A percentile compares a stretch with the other conserved stretches of the same genome.
phyloP scores from a whole-genome alignment of 1,140 invertebrate species.

The Laupala kohalensis region DNA sequence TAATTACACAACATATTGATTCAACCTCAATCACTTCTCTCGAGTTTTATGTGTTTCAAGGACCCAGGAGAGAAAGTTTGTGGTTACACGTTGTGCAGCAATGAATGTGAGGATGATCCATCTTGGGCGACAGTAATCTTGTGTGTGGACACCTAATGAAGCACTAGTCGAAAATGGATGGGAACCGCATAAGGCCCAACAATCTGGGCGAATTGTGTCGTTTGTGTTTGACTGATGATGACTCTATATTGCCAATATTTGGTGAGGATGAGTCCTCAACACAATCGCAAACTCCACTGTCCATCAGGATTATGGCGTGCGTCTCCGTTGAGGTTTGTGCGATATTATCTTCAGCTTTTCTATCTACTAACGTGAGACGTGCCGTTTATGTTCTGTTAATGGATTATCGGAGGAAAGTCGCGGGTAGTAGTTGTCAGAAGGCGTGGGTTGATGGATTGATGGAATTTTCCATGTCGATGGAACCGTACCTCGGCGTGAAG shows the following conservation, averaged over 20 bases:
- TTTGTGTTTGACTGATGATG: constrained; percentile 43
- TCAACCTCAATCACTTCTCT: too few species aligned
- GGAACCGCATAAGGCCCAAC: background rate
- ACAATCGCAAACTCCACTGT: constrained; percentile 25
- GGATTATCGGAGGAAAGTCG: too few species aligned
- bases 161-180: background rate
- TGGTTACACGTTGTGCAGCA: background rate
- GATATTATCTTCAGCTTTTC: too few species aligned
- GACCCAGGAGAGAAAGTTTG: too few species aligned
- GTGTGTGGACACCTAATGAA: too few species aligned
- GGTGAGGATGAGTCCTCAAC: constrained; percentile 27
- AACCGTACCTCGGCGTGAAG: too few species aligned
- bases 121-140: background rate
- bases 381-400: too few species aligned
- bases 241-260: constrained; percentile 32
- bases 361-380: too few species aligned
- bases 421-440: too few species aligned
- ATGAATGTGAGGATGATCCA: background rate
- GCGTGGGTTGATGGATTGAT: too few species aligned
- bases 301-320: constrained; percentile 42
- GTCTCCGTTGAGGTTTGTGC: constrained; percentile 42
- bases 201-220: constrained; percentile 33
- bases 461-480: background rate
- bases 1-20: too few species aligned
- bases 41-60: too few species aligned